Evolutionary conservation across 2,797 vertebrate species (phyloP).

Genomic region (Heliangelus exortis): DNA sequence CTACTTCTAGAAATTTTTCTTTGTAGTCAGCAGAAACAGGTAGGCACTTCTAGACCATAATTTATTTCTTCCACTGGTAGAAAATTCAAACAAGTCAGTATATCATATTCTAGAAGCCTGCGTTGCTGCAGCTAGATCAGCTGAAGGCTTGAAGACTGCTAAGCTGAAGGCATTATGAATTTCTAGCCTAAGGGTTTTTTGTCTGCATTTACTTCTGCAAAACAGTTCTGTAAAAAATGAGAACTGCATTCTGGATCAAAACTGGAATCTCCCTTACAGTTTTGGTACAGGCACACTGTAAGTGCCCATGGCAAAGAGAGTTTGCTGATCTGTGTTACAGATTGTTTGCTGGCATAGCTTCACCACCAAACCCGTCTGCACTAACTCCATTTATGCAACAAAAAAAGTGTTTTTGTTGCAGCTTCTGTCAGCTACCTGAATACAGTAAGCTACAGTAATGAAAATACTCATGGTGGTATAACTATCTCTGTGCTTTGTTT

Average conservation of each 20-base stretch:
- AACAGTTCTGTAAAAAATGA: background rate
- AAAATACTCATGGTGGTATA: background rate
- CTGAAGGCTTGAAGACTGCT: background rate
- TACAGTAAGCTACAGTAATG: background rate
- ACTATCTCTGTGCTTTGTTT: background rate
- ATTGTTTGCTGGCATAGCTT: background rate
- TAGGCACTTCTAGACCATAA: background rate
- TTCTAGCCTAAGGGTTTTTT: background rate
- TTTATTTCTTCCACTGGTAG: background rate
- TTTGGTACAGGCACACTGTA: background rate
- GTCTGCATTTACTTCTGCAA: background rate
- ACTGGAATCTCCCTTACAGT: background rate
- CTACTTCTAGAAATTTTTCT: background rate
- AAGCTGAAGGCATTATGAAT: background rate
- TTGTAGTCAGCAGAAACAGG: background rate
- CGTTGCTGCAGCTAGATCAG: background rate
- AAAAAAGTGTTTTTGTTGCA: background rate
- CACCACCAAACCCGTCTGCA: background rate
- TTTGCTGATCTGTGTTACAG: background rate
- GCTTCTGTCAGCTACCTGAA: slow-evolving; percentile 7
- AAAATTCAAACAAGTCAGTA: background rate
- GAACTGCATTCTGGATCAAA: background rate
- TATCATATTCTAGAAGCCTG: background rate
- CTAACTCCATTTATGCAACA: background rate
- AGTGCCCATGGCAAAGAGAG: background rate